phyloP scores from a whole-genome alignment of 1,140 invertebrate species.

The Drosophila ohnishii region DNA sequence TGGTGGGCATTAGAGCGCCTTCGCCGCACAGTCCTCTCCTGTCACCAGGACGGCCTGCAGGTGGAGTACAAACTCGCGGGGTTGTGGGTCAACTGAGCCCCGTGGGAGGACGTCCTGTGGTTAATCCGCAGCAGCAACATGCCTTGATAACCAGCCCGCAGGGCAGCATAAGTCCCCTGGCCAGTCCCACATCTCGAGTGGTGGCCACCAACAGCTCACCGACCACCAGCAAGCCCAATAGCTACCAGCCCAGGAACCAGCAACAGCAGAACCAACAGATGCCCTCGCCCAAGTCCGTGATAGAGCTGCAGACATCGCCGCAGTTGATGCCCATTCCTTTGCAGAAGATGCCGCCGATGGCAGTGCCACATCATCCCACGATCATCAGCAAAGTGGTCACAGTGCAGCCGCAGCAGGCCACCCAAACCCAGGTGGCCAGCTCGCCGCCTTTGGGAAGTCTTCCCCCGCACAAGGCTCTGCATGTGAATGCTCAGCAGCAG shows the following conservation, averaged over 20 bases:
- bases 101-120: constrained; percentile 35
- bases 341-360: constrained; percentile 73
- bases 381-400: constrained; percentile 80
- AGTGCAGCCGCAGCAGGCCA: constrained; percentile 75
- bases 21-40: constrained; percentile 74
- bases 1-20: constrained; percentile 62
- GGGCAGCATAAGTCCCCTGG: constrained; percentile 58
- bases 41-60: constrained; percentile 53
- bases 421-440: constrained; percentile 62
- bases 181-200: constrained; percentile 63
- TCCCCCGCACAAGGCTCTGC: constrained; percentile 62
- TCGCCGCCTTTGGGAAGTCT: constrained; percentile 65
- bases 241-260: constrained; percentile 39
- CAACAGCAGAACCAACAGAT: constrained; percentile 30
- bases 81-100: constrained; percentile 59
- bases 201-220: constrained; percentile 48
- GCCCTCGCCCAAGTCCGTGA: constrained; percentile 54
- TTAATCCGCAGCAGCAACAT: constrained; percentile 31
- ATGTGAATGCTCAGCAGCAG: constrained; percentile 57
- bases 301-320: constrained; percentile 61
- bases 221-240: constrained; percentile 49
- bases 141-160: constrained; percentile 45
- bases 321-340: constrained; percentile 65
- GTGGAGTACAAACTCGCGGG: constrained; percentile 55
- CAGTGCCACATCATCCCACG: constrained; percentile 70